Evolutionary conservation across 1,140 invertebrate genomes (phyloP).

Genomic region (Plectrocnemia conspersa): DNA sequence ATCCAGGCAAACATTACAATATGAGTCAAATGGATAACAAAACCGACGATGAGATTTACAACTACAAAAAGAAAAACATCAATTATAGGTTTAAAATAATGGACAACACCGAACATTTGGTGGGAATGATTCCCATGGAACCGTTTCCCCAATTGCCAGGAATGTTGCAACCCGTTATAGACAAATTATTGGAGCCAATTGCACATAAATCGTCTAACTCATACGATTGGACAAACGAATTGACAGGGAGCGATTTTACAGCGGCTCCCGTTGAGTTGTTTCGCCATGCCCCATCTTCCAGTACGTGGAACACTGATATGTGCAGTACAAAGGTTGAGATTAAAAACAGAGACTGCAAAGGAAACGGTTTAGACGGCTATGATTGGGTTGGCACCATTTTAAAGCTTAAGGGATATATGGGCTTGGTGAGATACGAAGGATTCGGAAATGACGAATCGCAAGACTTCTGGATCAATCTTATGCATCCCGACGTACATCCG

Average conservation of each 20-base stretch:
- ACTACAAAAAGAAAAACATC: conserved; percentile 32
- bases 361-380: conserved; percentile 71
- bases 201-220: conserved; percentile 53
- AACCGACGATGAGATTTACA: conserved; percentile 5
- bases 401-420: conserved; percentile 87
- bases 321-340: conserved; percentile 95
- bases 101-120: conserved; percentile 49
- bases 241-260: conserved; percentile 70
- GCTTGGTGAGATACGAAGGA: conserved; percentile 89
- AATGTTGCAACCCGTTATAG: conserved; percentile 37
- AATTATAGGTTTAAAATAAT: conserved; percentile 49
- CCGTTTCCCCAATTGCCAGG: conserved; percentile 47
- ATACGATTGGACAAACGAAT: conserved; percentile 77
- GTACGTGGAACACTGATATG: conserved; percentile 90
- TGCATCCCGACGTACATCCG: conserved; percentile 87
- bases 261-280: conserved; percentile 88
- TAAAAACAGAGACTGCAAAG: conserved; percentile 84
- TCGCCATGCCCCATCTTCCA: conserved; percentile 83
- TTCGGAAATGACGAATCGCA: conserved; percentile 81
- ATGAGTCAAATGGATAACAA: conserved; percentile 20
- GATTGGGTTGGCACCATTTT: conserved; percentile 95
- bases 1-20: too few relatives aligned
- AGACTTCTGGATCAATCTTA: conserved; percentile 95
- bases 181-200: conserved; percentile 21
- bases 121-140: conserved; percentile 47